Conservation (phyloP, 2,888 invertebrate species). For the Mactromeris polynyma region DNA sequence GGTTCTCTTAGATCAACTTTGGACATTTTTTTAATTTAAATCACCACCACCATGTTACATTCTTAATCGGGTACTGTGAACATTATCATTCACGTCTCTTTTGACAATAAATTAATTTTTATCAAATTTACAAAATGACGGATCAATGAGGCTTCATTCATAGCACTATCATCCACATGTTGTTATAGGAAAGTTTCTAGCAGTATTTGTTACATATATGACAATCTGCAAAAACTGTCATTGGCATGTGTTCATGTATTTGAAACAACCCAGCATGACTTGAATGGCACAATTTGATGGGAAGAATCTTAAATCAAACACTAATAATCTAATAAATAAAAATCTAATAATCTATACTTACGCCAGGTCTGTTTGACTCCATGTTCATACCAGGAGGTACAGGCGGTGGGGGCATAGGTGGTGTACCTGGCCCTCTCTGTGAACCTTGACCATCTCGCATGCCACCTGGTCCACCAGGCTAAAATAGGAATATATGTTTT, state of each 20-base stretch:
- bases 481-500: neutral
- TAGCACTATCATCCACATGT: no score
- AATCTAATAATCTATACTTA: slow-evolving; percentile 18
- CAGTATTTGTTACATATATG: no score
- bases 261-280: no score
- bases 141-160: no score
- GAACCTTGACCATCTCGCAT: slow-evolving; percentile 42
- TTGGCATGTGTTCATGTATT: no score
- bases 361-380: slow-evolving; percentile 56
- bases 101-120: no score
- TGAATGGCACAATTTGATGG: no score
- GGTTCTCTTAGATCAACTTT: neutral
- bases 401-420: slow-evolving; percentile 82
- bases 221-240: no score
- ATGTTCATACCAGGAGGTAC: slow-evolving; percentile 80
- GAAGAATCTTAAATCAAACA: no score
- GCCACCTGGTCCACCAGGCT: slow-evolving; percentile 39
- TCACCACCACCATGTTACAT: neutral
- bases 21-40: neutral
- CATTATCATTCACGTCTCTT: slow-evolving; percentile 15
- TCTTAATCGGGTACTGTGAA: neutral
- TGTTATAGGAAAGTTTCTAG: no score
- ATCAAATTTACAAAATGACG: no score
- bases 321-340: no score
- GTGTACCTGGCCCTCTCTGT: slow-evolving; percentile 73